phyloP scores from a whole-genome alignment of 53 echinoderm and acorn worm genomes.

The Stichopus horrens region DNA sequence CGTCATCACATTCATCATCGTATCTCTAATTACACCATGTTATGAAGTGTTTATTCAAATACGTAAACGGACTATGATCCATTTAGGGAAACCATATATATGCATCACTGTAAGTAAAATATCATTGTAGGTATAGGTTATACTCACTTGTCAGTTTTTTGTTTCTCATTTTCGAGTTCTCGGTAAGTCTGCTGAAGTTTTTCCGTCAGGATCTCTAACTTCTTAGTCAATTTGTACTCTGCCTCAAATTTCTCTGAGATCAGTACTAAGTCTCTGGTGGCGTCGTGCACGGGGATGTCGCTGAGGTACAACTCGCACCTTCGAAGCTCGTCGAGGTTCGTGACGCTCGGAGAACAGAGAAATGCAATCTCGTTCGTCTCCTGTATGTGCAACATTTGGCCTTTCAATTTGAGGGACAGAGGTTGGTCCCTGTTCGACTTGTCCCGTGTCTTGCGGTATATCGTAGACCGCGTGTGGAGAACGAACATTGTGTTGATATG shows the following conservation, averaged over 20 bases:
- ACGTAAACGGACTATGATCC: no score
- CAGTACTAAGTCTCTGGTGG: constrained; percentile 89
- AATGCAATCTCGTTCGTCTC: constrained; percentile 80
- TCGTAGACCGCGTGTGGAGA: constrained; percentile 66
- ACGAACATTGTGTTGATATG: constrained; percentile 96
- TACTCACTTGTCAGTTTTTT: constrained; percentile 91
- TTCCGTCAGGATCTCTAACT: constrained; percentile 91
- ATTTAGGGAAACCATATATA: no score
- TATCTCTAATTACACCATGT: no score
- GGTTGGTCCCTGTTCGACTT: constrained; percentile 58
- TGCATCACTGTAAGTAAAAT: no score
- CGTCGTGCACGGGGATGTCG: constrained; percentile 96
- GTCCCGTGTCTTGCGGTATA: constrained; percentile 35
- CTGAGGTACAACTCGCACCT: constrained; percentile 87
- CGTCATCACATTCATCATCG: no score
- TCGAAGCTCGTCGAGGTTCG: constrained; percentile 90
- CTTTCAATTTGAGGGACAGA: constrained; percentile 80
- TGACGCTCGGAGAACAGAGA: constrained; percentile 88
- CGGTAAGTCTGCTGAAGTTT: constrained; percentile 95
- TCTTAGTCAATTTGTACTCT: constrained; percentile 94
- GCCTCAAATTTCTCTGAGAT: constrained; percentile 96
- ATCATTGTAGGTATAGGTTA: neutral
- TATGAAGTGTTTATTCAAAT: no score
- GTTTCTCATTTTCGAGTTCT: constrained; percentile 90
- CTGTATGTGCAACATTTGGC: constrained; percentile 88